These are phyloP conservation scores for Ictalurus punctatus DNA, from an alignment of 2,113 vertebrate species.

Conservation along the genomic window DNA sequence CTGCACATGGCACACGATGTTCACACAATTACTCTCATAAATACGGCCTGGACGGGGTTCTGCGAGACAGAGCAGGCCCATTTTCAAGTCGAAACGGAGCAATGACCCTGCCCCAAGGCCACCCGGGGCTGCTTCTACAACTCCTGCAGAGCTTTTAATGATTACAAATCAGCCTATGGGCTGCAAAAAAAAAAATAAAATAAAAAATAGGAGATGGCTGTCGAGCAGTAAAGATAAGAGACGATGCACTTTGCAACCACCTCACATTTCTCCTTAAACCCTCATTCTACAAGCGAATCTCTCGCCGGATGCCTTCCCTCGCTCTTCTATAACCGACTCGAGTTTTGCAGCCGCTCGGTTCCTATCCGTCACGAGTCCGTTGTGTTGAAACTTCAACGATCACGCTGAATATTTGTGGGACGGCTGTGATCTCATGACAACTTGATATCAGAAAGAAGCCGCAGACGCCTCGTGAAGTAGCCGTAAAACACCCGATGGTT, in stretches of 20 bases:
- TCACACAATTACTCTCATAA: conserved; percentile 49
- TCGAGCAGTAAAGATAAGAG: conserved; percentile 45
- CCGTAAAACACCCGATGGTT: conserved; percentile 5
- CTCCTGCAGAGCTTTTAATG: conserved; percentile 37
- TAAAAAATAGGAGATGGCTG: conserved; percentile 21
- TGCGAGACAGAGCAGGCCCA: conserved; percentile 5
- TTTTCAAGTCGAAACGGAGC: conserved; percentile 38
- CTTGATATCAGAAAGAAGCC: conserved; percentile 15
- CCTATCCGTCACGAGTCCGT: neutral
- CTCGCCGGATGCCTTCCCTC: conserved; percentile 21
- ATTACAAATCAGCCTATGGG: conserved; percentile 40
- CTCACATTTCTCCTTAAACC: conserved; percentile 26
- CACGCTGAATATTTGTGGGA: neutral
- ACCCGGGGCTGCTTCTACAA: neutral
- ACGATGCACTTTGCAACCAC: conserved; percentile 23
- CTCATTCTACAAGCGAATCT: conserved; percentile 14
- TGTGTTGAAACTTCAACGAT: conserved; percentile 19
- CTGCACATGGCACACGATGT: conserved; percentile 26
- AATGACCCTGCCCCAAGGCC: conserved; percentile 20
- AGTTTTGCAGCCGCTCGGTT: neutral
- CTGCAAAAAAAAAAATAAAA: neutral
- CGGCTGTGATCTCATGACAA: neutral
- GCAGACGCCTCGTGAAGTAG: neutral
- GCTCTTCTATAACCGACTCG: neutral
- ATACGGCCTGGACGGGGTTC: conserved; percentile 6